Percentiles rank a stretch among this genome's conserved stretches.
Conservation (phyloP, 2,797 vertebrate species). For the Helarctos malayanus region DNA sequence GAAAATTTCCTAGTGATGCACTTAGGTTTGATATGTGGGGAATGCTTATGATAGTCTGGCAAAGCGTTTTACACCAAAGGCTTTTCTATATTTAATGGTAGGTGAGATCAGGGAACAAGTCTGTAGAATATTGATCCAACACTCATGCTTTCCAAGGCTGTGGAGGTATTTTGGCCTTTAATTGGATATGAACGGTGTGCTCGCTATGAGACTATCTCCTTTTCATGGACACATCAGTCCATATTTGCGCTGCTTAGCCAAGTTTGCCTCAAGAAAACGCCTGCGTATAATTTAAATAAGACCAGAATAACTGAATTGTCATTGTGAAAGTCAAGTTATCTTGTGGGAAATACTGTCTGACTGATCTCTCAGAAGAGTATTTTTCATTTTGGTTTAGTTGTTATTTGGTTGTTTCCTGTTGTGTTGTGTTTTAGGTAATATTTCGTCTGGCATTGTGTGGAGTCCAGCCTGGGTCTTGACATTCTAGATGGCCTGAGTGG, state of each 20-base stretch:
- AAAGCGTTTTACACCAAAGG: background rate
- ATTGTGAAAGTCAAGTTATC: background rate
- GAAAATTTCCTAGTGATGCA: slow-evolving; percentile 12
- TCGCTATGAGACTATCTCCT: background rate
- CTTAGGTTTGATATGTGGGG: slow-evolving; percentile 45
- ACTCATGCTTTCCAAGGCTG: slow-evolving; percentile 11
- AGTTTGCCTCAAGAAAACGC: slow-evolving; percentile 11
- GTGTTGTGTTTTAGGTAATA: background rate
- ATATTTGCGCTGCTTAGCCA: background rate
- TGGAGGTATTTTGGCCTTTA: slow-evolving; percentile 31
- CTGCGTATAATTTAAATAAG: slow-evolving; percentile 39
- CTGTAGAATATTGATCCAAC: slow-evolving; percentile 4
- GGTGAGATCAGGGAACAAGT: background rate
- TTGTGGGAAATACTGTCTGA: background rate
- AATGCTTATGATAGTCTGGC: background rate
- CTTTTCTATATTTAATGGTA: slow-evolving; percentile 53
- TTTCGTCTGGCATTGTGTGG: background rate
- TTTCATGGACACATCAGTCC: background rate
- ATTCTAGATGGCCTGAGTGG: background rate
- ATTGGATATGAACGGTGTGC: background rate
- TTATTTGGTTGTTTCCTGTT: background rate
- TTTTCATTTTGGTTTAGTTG: slow-evolving; percentile 25
- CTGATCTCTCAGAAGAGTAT: background rate
- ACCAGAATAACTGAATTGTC: background rate
- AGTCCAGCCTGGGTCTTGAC: background rate